A percentile compares a stretch with the other conserved stretches of the same genome.
Evolutionary conservation across 2,113 vertebrate genomes (phyloP).

Genomic region (Panthera leo): DNA sequence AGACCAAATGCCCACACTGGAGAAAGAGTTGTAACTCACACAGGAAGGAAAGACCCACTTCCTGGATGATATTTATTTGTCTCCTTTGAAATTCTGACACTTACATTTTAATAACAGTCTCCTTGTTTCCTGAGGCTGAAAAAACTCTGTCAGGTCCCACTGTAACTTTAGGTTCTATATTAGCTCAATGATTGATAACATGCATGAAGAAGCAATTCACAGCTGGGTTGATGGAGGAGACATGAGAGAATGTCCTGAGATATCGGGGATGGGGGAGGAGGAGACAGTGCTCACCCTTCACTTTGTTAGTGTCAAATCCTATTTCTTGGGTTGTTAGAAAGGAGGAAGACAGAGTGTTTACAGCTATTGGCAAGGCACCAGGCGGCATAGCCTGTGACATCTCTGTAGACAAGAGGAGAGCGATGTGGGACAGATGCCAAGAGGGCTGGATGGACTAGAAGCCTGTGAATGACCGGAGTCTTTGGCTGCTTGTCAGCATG

Average conservation of each 20-base stretch:
- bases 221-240: neutral
- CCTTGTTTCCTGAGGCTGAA: neutral
- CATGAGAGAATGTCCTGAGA: neutral
- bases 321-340: neutral
- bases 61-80: neutral
- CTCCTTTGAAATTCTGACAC: neutral
- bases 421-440: too few relatives aligned
- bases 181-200: neutral
- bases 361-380: neutral
- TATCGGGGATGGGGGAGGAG: accelerated
- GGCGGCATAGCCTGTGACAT: too few relatives aligned
- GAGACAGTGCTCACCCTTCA: too few relatives aligned
- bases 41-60: accelerated
- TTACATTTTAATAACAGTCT: neutral
- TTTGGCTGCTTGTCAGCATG: neutral
- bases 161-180: neutral
- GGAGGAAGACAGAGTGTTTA: neutral
- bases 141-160: neutral
- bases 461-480: neutral
- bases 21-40: neutral
- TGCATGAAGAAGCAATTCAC: neutral
- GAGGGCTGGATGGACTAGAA: neutral
- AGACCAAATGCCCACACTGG: too few relatives aligned
- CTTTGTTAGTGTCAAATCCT: neutral
- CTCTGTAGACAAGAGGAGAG: neutral